Conservation (phyloP, 2,888 invertebrate genomes). For the Biston stratarius region DNA sequence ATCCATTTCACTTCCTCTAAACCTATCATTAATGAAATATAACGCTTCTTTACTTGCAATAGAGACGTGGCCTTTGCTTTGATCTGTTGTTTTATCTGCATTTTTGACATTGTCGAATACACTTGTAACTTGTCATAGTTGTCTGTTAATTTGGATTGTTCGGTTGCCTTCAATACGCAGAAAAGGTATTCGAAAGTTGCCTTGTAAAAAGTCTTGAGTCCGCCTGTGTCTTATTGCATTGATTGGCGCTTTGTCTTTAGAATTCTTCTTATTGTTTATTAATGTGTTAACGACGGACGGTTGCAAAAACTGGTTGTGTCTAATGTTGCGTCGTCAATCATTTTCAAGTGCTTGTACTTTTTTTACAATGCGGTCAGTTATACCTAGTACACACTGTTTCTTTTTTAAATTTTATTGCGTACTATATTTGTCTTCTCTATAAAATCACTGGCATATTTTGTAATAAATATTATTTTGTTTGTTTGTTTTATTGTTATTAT, state of each 20-base stretch:
- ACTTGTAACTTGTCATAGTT: conserved; percentile 83
- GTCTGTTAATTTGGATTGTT: conserved; percentile 82
- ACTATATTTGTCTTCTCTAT: not conserved
- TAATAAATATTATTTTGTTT: no score
- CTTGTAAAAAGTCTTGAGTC: conserved; percentile 60
- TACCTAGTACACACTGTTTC: conserved; percentile 6
- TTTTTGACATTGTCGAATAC: conserved; percentile 59
- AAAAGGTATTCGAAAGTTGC: conserved; percentile 66
- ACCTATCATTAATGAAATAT: conserved; percentile 39
- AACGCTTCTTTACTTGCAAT: conserved; percentile 45
- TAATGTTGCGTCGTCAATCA: conserved; percentile 30
- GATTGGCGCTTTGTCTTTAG: conserved; percentile 70
- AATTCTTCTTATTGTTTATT: conserved; percentile 48
- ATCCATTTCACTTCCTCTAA: conserved; percentile 41
- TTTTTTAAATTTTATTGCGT: not conserved
- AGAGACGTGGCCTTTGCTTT: conserved; percentile 41
- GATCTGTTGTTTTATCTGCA: conserved; percentile 35
- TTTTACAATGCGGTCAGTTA: conserved; percentile 17
- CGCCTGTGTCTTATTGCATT: conserved; percentile 57
- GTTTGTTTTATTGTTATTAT: no score
- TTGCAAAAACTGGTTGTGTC: conserved; percentile 37
- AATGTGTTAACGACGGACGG: conserved; percentile 39
- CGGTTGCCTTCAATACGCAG: conserved; percentile 72
- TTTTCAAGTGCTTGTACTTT: conserved; percentile 26
- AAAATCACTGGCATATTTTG: not conserved